phyloP scores from a whole-genome alignment of 2,888 invertebrate genomes.

The Euzophera pinguis region DNA sequence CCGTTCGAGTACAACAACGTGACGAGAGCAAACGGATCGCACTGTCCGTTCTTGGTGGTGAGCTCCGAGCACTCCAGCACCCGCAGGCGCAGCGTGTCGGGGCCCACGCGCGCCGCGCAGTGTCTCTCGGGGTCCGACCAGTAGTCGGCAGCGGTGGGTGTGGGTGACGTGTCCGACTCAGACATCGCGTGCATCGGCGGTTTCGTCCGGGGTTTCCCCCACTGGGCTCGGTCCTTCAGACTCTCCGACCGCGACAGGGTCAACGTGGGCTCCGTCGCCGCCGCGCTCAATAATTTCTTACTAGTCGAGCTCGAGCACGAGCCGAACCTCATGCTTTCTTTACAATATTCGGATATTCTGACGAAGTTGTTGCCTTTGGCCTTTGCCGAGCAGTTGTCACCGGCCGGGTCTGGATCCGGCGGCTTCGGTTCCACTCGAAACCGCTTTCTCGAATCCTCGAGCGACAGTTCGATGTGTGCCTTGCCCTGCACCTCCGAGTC shows the following conservation, averaged over 20 bases:
- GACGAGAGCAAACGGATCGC: conserved; percentile 93
- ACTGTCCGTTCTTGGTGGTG: conserved; percentile 92
- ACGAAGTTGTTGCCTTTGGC: conserved; percentile 65
- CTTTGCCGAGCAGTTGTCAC: conserved; percentile 54
- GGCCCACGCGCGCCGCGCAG: conserved; percentile 65
- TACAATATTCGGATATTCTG: conserved; percentile 69
- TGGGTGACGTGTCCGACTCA: conserved; percentile 58
- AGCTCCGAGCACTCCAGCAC: conserved; percentile 93
- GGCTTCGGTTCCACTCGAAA: conserved; percentile 75
- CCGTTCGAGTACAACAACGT: conserved; percentile 90
- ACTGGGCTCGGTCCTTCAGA: conserved; percentile 66
- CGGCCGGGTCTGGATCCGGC: conserved; percentile 60
- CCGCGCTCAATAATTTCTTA: conserved; percentile 64
- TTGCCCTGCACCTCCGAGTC: conserved; percentile 96
- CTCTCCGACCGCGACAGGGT: conserved; percentile 72
- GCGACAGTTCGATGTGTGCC: conserved; percentile 89
- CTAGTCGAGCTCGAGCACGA: conserved; percentile 72
- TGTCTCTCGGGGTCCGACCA: conserved; percentile 75
- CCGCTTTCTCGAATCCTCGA: conserved; percentile 80
- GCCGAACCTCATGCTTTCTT: conserved; percentile 71
- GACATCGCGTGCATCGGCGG: conserved; percentile 70
- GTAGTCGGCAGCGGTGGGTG: conserved; percentile 73
- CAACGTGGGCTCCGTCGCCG: conserved; percentile 61
- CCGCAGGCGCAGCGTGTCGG: conserved; percentile 79
- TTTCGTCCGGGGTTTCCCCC: conserved; percentile 53